Percentiles rank a stretch among this genome's conserved stretches.
Evolutionary conservation across 2,888 invertebrate species (phyloP).

Genomic region (Drosophila monieri): DNA sequence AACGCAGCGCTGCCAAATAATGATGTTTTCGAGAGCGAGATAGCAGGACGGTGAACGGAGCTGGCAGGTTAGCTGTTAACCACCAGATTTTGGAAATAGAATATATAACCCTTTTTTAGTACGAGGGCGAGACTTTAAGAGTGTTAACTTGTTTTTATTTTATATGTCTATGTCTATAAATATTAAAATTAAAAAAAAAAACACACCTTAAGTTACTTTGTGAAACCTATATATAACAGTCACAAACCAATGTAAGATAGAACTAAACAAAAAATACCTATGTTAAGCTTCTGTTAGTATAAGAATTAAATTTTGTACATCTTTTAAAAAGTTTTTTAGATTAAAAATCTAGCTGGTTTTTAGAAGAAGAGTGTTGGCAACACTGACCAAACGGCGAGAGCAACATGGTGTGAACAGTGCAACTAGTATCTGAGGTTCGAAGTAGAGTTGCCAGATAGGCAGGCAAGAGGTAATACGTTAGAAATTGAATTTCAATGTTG

Average conservation of each 20-base stretch:
- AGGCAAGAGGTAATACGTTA: constrained; percentile 18
- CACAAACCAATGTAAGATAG: too few relatives aligned
- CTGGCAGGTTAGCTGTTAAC: not conserved
- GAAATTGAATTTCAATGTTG: constrained; percentile 8
- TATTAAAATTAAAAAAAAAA: too few relatives aligned
- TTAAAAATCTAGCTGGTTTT: not conserved
- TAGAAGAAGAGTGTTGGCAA: not conserved
- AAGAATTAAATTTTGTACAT: too few relatives aligned
- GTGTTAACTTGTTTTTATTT: too few relatives aligned
- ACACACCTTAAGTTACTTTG: too few relatives aligned
- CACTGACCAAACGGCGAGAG: constrained; percentile 32
- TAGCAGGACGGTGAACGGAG: constrained; percentile 34
- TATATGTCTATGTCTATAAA: too few relatives aligned
- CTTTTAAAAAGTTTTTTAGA: not conserved
- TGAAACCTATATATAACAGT: too few relatives aligned
- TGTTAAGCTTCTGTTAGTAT: too few relatives aligned
- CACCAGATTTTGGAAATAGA: not conserved
- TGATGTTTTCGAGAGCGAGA: constrained; percentile 63
- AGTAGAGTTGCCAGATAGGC: constrained; percentile 52
- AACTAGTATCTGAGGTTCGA: constrained; percentile 29
- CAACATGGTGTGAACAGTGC: constrained; percentile 66
- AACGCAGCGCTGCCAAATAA: constrained; percentile 57
- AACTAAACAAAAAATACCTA: too few relatives aligned
- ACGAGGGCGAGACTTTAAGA: too few relatives aligned
- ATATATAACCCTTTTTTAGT: too few relatives aligned